Evolutionary conservation across 2,888 invertebrate species (phyloP).

Genomic region (Gnatocerus cornutus): DNA sequence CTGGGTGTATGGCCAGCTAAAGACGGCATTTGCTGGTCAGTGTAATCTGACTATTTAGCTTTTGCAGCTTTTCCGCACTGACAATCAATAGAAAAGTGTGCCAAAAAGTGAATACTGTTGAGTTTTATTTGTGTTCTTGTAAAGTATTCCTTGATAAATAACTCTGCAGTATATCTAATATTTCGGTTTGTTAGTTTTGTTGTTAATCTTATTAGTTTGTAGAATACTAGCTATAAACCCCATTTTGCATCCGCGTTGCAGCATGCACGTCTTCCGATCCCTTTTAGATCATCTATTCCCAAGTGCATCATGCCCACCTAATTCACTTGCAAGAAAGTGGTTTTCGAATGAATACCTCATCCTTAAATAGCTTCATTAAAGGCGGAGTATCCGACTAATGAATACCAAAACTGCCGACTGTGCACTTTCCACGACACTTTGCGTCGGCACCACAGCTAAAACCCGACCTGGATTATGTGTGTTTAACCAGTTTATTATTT

Average conservation of each 20-base stretch:
- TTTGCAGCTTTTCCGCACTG: too few relatives aligned
- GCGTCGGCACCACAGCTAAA: constrained; percentile 21
- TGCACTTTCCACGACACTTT: constrained; percentile 42
- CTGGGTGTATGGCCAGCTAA: too few relatives aligned
- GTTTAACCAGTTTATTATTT: constrained; percentile 48
- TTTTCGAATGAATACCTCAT: constrained; percentile 57
- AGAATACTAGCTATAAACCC: neutral
- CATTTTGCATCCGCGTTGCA: neutral
- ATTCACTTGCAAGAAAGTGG: constrained; percentile 47
- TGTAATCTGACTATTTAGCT: too few relatives aligned
- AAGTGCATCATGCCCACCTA: constrained; percentile 15
- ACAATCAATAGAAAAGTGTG: too few relatives aligned
- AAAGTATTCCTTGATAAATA: too few relatives aligned
- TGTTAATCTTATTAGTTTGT: too few relatives aligned
- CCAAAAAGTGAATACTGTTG: too few relatives aligned
- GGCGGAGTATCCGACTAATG: constrained; percentile 58
- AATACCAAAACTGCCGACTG: constrained; percentile 58
- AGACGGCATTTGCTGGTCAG: too few relatives aligned
- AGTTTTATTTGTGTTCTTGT: too few relatives aligned
- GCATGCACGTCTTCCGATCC: neutral
- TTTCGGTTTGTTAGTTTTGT: too few relatives aligned
- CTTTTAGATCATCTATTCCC: neutral
- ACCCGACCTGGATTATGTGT: constrained; percentile 41
- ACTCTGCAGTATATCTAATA: too few relatives aligned
- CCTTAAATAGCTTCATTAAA: constrained; percentile 56